These are phyloP conservation scores for Glaucomys volans DNA, from an alignment of 2,113 vertebrate genomes.

Conservation along the genomic window DNA sequence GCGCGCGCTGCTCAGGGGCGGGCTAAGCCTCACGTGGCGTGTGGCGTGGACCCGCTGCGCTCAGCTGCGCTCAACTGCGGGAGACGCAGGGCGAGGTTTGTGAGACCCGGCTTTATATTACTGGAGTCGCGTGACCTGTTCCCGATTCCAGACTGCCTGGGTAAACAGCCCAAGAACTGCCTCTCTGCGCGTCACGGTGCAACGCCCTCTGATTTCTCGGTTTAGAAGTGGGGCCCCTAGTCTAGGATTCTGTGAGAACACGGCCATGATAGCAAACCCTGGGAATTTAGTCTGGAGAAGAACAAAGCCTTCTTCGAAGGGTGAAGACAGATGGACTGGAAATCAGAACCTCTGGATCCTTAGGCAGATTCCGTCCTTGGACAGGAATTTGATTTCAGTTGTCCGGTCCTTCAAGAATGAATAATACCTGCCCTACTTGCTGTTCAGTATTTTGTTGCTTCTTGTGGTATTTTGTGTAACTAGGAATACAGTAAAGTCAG, in stretches of 20 bases:
- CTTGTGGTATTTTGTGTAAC: not conserved
- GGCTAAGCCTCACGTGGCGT: not conserved
- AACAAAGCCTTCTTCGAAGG: not conserved
- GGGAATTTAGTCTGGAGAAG: not conserved
- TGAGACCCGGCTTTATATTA: fast-evolving
- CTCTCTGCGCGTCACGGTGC: not conserved
- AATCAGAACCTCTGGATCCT: not conserved
- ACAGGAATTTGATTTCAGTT: not conserved
- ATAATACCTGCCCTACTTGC: not conserved
- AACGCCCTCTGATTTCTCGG: not conserved
- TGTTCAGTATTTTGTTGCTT: not conserved
- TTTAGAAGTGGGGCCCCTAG: not conserved
- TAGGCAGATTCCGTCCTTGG: not conserved
- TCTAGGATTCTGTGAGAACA: too few relatives aligned
- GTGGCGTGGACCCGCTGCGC: fast-evolving
- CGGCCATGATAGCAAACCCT: not conserved
- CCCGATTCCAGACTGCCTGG: fast-evolving
- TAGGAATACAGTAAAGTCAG: too few relatives aligned
- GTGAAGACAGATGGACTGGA: not conserved
- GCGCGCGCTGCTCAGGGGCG: not conserved
- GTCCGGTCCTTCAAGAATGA: not conserved
- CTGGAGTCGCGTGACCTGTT: fast-evolving
- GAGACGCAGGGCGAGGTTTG: fast-evolving
- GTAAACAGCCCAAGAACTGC: not conserved
- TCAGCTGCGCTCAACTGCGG: too few relatives aligned